Evolutionary conservation across 2,113 vertebrate species (phyloP).

Genomic region (Catharus bicknelli): DNA sequence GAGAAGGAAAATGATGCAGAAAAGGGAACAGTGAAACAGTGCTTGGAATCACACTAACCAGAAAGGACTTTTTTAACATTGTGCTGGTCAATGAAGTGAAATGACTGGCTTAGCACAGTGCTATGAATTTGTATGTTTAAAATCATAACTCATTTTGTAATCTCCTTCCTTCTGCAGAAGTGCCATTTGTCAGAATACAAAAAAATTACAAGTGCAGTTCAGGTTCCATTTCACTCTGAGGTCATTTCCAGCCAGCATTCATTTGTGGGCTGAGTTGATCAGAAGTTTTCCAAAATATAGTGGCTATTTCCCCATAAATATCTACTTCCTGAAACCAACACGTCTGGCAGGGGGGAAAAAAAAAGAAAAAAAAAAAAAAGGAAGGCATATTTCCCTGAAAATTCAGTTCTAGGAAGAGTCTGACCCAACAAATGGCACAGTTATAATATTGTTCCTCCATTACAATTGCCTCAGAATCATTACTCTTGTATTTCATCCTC

Average conservation of each 20-base stretch:
- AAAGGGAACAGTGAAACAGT: not conserved
- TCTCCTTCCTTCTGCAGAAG: not conserved
- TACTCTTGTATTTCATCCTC: slow-evolving; percentile 35
- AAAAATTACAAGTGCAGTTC: not conserved
- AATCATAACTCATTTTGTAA: not conserved
- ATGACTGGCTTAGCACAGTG: not conserved
- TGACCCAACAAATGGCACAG: not conserved
- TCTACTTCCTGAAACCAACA: not conserved
- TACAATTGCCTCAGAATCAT: slow-evolving; percentile 35
- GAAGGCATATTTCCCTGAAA: not conserved
- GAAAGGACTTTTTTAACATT: not conserved
- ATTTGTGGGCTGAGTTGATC: not conserved
- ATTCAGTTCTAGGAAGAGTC: slow-evolving; percentile 11
- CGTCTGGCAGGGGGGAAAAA: not conserved
- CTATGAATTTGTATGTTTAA: not conserved
- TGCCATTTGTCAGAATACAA: not conserved
- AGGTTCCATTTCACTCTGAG: not conserved
- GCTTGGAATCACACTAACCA: not conserved
- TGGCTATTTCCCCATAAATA: not conserved
- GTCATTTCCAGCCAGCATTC: not conserved
- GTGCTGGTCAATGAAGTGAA: not conserved
- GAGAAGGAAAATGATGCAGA: not conserved
- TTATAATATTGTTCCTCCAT: not conserved
- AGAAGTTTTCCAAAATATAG: not conserved
- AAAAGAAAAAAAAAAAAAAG: not conserved